phyloP scores from a whole-genome alignment of 2,113 vertebrate species.

The Tor tambroides region DNA sequence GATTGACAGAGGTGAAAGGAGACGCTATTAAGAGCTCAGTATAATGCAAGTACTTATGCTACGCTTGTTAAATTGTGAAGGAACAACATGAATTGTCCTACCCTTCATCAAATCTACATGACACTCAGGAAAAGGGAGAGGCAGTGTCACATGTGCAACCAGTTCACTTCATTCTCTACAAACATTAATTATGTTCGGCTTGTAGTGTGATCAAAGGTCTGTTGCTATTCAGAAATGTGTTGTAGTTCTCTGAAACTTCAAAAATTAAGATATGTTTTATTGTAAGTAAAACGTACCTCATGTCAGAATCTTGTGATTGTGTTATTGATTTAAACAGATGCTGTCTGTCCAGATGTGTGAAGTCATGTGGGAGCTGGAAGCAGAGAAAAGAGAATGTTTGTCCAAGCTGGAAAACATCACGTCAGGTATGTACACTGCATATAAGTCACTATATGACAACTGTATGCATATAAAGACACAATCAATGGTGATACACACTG shows the following conservation, averaged over 20 bases:
- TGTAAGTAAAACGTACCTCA: background rate
- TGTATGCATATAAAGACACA: background rate
- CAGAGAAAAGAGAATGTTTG: slow-evolving; percentile 53
- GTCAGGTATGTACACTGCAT: slow-evolving; percentile 50
- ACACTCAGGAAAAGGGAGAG: background rate
- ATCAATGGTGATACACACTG: background rate
- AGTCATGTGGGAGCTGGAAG: slow-evolving; percentile 52
- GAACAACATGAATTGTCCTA: background rate
- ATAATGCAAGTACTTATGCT: background rate
- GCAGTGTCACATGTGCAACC: background rate
- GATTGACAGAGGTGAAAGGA: background rate
- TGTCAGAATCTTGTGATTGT: slow-evolving; percentile 1
- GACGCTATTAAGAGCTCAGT: background rate
- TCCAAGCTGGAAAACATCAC: slow-evolving; percentile 54
- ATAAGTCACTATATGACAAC: background rate
- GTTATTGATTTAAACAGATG: slow-evolving; percentile 48
- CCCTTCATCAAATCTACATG: background rate
- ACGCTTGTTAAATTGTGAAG: background rate
- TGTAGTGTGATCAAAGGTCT: background rate
- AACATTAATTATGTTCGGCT: background rate
- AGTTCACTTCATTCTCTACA: background rate
- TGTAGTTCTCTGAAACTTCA: slow-evolving; percentile 10
- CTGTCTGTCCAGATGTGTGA: slow-evolving; percentile 55
- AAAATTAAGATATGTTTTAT: background rate
- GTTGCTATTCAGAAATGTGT: background rate